Evolutionary conservation across 2,797 vertebrate genomes (phyloP).

Genomic region (Aphelocoma californica): DNA sequence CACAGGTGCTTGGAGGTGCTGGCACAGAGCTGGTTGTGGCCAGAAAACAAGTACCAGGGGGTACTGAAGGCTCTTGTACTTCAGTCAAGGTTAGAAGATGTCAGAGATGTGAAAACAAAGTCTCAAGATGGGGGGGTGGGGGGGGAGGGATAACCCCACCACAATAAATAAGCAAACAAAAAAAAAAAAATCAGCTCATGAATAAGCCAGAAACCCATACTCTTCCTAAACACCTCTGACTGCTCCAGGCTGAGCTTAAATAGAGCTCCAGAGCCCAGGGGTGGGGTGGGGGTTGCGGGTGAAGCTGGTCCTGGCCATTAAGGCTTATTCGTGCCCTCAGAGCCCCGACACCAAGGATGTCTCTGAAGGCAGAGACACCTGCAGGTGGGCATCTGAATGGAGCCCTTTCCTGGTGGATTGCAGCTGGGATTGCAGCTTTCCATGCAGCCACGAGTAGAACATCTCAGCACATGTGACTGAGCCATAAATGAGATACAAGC

Average conservation of each 20-base stretch:
- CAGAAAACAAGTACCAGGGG: neutral
- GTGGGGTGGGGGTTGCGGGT: neutral
- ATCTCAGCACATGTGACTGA: neutral
- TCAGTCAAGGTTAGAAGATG: rapidly evolving
- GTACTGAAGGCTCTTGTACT: neutral
- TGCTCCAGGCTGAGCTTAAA: neutral
- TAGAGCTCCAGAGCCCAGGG: neutral
- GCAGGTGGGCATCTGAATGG: neutral
- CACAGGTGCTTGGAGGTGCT: neutral
- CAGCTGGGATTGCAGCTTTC: neutral
- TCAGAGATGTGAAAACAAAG: rapidly evolving
- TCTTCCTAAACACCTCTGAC: rapidly evolving
- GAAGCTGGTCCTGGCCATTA: neutral
- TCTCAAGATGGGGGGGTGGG: neutral
- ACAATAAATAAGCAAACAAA: neutral
- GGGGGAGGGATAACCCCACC: no score
- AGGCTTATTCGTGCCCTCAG: neutral
- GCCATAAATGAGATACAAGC: neutral
- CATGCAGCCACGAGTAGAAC: neutral
- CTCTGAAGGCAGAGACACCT: neutral
- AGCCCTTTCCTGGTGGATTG: neutral
- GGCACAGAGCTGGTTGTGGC: neutral
- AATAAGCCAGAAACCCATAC: rapidly evolving
- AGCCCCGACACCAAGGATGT: neutral
- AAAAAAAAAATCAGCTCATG: rapidly evolving